Evolutionary conservation across 2,888 invertebrate genomes (phyloP).

Genomic region (Synanthedon formicaeformis): DNA sequence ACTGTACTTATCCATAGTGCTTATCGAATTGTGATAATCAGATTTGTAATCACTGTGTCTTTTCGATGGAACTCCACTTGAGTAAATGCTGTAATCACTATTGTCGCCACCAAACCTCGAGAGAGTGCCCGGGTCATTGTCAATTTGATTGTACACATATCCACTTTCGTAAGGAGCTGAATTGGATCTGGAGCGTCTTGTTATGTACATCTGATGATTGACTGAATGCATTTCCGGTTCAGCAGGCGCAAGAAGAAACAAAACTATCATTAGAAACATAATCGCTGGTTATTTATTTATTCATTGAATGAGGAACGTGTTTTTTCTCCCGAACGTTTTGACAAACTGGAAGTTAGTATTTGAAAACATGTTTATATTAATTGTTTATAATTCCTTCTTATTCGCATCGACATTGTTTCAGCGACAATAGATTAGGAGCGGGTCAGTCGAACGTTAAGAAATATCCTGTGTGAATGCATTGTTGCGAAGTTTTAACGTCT

Average conservation of each 20-base stretch:
- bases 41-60: constrained; percentile 2
- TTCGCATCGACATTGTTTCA: constrained; percentile 33
- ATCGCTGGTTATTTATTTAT: constrained; percentile 7
- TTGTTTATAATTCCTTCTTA: constrained; percentile 34
- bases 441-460: constrained; percentile 33
- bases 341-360: constrained; percentile 38
- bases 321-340: constrained; percentile 14
- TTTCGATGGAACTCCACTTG: background rate
- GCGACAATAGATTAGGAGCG: constrained; percentile 32
- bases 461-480: constrained; percentile 31
- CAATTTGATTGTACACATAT: constrained; percentile 26
- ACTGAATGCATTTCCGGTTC: constrained; percentile 21
- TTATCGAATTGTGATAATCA: background rate
- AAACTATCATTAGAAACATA: constrained; percentile 29
- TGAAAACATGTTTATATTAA: constrained; percentile 43
- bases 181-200: constrained; percentile 26
- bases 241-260: constrained; percentile 28
- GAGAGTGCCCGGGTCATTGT: constrained; percentile 17
- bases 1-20: background rate
- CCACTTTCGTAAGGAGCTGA: constrained; percentile 19
- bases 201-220: constrained; percentile 22
- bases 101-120: constrained; percentile 10
- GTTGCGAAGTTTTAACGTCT: background rate
- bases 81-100: background rate
- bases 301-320: constrained; percentile 22